Base-by-base conservation (phyloP, 1,140 invertebrate species). In the Euwallacea fornicatus region DNA sequence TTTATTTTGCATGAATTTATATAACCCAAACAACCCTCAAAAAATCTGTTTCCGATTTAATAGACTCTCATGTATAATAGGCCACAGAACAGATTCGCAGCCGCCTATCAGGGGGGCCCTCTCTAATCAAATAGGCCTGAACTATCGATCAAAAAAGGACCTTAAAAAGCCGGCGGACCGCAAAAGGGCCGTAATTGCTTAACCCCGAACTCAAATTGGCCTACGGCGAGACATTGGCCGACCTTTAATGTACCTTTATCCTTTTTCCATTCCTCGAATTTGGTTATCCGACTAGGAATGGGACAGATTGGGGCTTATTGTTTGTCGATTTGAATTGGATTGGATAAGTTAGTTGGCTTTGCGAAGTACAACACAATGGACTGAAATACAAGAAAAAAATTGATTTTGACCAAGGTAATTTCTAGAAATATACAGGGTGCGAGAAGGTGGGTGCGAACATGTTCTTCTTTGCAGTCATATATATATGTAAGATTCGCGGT, bases 131-230 rank as follows among this genome's bases (percentile, higher is more conserved):
- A 50, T 50, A 50, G 13, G 46, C 46, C 46, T 13, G 46, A 56
- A 56, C 54, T 56, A 56, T 56, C 54, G 54, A 56, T 56, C 54
- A 56, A 56, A 56, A 56, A 56, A 50, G 54, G 54, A 10, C 15
- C 11, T 16, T 56, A 56, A 56, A 56, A 56, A 56, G 54, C 15
- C 54, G 54, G 8, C 16, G 54, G 54, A 56, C 54, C 54, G 54
- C 54, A 56, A 56, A 56, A 56, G 11, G 54, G 54, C 54, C 54
- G 54, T 56, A 56, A 56, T 56, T 56, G 54, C 54, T 56, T 56
- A 56, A 56, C 54, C 21, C 54, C 54, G 54, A 56, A 56, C 54
- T 56, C 54, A 16, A 56, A 56, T 56, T 56, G 54, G 54, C 54
- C 54, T 56, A 13, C 16, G 54, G 54, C 54, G 54, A 56, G 54